Base-by-base conservation (phyloP, 2,113 vertebrate species). In the Poecile atricapillus region DNA sequence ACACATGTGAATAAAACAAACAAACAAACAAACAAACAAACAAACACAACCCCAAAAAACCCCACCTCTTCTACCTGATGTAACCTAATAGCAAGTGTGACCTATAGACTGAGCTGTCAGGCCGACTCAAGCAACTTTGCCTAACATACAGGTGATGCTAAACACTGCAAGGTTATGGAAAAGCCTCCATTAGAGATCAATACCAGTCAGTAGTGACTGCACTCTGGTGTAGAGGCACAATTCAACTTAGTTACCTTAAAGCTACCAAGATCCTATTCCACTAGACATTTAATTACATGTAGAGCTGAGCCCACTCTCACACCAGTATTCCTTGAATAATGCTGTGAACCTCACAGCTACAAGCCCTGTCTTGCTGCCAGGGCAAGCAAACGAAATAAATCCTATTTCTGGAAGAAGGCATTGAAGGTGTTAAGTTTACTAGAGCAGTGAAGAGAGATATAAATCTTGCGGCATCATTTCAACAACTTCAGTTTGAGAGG, bases 1-100 rank as follows among this genome's bases (percentile, higher is more conserved):
- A 44, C 20, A 9, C 14, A 43, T 11, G 17, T 46, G 30, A 68
- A 60, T 10, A 46, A 53, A 27, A 74, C 6, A 25, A 7, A 25
- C 0, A n/a, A n/a, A n/a, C 2, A 17, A n/a, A 4, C 7, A 17
- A 56, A 5, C 2, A 31, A 53, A n/a, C 52, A 46, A 18, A 1
- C 15, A 43, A 43, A 43, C 4, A 39, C 11, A 39, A 39, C 37
- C 37, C 37, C 8, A 39, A 15, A 15, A 43, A 43, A n/a, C n/a
- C 43, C 10, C 7, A 52, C 19, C 39, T 50, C 83, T 92, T 91
- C 46, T 63, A 58, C 27, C 15, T 67, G 20, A 44, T 47, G 5
- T 76, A 79, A 68, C 41, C 19, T 60, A 20, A 24, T 3, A 76
- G 35, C 18, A 92, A 70, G 43, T 0, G 0, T 60, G 44, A 92